Base-by-base conservation (phyloP, 2,797 vertebrate species). In the Spatula versicolor region DNA sequence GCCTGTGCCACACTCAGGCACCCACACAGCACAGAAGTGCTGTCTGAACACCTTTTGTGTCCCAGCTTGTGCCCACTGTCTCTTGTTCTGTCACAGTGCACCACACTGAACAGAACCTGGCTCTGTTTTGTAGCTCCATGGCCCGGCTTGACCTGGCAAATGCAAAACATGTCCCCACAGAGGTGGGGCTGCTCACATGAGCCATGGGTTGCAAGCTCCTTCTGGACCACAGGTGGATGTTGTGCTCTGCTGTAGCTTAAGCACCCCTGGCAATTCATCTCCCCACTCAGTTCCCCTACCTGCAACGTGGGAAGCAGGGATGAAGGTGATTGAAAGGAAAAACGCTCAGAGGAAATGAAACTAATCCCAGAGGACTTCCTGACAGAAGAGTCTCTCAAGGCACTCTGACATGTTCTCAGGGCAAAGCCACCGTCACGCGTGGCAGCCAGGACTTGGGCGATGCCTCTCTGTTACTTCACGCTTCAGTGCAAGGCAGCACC, bases 301-400 rank as follows among this genome's bases (percentile, higher is more conserved):
- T 74, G 52, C 72, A 88, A 86, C 78, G 41, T 20, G 23, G 71
- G 67, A 84, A 95, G 71, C 30, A 1, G 18, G 46, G 20, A 69
- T 0, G 0, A 64, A 88, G 52, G 54, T 41, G 62, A 73, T 31
- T 18, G 35, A 86, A 73, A 91, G 37, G 4, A 82, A 86, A 82
- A 96, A 31, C 0, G 11, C 73, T 86, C 25, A 11, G 30, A 83
- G 69, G 66, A 90, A 88, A 86, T 23, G 3, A 92, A 95, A 96
- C 82, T 83, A 95, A 90, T 84, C 74, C 75, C 92, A 83, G 75
- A 79, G 81, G 81, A 94, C 84, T 93, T 93, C 81, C 88, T 95
- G 95, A 94, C 86, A 82, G 66, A 52, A 92, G 63, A 86, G 78
- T 41, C 59, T 90, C 86, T 82, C 35, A 60, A 88, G 63, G 88